Base-by-base conservation (phyloP, 2,888 invertebrate species). In the Leucoptera coffeella region DNA sequence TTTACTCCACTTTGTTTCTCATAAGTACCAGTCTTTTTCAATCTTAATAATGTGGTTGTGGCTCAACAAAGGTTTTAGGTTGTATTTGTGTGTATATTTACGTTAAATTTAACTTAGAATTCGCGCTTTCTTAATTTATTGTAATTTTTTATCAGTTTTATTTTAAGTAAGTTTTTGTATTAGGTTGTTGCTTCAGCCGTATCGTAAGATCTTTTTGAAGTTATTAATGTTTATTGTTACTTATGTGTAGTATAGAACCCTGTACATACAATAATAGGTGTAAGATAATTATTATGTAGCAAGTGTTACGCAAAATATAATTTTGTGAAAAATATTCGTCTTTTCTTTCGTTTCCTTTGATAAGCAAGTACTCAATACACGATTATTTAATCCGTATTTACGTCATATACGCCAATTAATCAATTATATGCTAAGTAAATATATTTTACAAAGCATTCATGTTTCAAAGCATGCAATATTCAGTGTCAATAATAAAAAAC, bases 281-380 rank as follows among this genome's bases (percentile, higher is more conserved):
- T n/a, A n/a, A n/a, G n/a, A 41, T 67, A 65, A 61, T 61, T 39
- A 47, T 64, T 59, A 52, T 71, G 71, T 72, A 72, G 71, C 65
- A 64, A 65, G 71, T 72, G 71, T 72, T 72, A 72, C 71, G 69
- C 71, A 72, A 72, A 72, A 72, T 72, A 72, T 72, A 72, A 72
- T 72, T 72, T 72, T 72, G 71, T 72, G 72, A 67, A 64, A 61
- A 57, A 51, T 20, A 42, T 35, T 34, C 44, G 49, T 53, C 50
- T 45, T 44, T 51, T 51, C 47, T 14, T 32, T 32, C 30, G 26
- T 33, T 25, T 13, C 3, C 24, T 2, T 24, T n/a, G n/a, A n/a
- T n/a, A n/a, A n/a, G n/a, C n/a, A n/a, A n/a, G n/a, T n/a, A n/a
- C n/a, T n/a, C n/a, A n/a, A n/a, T n/a, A n/a, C n/a, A n/a, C n/a